phyloP scores from a whole-genome alignment of 1,140 invertebrate species.

The Sycophaga agraensis region DNA sequence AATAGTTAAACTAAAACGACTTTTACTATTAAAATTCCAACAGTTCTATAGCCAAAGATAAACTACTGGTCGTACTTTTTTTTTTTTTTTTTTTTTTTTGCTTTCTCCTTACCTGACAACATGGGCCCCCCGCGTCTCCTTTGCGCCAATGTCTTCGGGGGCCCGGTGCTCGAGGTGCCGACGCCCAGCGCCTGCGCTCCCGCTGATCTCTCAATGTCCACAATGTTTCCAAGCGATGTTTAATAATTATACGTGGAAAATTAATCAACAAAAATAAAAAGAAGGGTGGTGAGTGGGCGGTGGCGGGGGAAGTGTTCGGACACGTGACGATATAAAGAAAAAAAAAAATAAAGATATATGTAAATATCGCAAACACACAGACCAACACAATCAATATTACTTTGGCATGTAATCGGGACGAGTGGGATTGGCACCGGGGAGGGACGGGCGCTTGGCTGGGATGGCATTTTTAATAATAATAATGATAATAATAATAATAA shows the following conservation, averaged over 20 bases:
- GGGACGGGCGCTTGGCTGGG: no score
- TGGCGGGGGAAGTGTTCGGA: background rate
- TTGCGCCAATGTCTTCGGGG: no score
- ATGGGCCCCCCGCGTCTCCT: no score
- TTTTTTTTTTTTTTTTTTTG: constrained; percentile 4
- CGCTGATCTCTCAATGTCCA: background rate
- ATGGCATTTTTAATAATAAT: no score
- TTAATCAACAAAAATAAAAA: background rate
- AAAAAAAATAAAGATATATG: constrained; percentile 20
- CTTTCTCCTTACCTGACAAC: no score
- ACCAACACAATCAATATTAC: constrained; percentile 32
- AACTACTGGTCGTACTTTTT: constrained; percentile 20
- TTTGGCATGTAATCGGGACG: constrained; percentile 19
- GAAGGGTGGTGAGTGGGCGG: background rate
- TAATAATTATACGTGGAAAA: background rate
- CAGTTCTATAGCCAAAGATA: constrained; percentile 30
- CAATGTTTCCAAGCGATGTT: constrained; percentile 5
- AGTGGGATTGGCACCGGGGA: no score
- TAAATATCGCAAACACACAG: constrained; percentile 33
- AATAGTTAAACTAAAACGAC: constrained; percentile 29
- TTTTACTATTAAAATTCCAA: constrained; percentile 25
- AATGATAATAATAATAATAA: no score
- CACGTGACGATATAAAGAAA: constrained; percentile 22
- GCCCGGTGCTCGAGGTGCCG: no score
- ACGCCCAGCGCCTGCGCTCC: no score